These are phyloP conservation scores for Pristis pectinata DNA, from an alignment of 2,797 vertebrate species.

Conservation along the genomic window DNA sequence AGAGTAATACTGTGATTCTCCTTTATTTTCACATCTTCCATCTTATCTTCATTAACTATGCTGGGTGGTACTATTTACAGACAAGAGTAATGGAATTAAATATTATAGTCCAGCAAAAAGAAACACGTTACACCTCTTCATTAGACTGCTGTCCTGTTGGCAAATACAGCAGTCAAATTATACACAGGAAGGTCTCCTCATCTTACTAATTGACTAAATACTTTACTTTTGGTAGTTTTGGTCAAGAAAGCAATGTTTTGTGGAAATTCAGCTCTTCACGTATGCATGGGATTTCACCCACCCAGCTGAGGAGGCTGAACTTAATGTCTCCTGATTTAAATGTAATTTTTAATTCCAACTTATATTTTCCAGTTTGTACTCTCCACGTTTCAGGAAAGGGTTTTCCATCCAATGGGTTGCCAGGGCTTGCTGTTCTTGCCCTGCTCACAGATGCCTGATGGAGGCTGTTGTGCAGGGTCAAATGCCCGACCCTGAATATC, in stretches of 20 bases:
- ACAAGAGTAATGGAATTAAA: constrained; percentile 29
- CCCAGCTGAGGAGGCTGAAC: background rate
- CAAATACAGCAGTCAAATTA: background rate
- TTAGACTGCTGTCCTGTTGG: background rate
- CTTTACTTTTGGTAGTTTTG: background rate
- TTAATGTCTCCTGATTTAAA: background rate
- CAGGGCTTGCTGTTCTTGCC: background rate
- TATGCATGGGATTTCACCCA: background rate
- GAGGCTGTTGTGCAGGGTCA: background rate
- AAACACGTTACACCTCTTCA: background rate
- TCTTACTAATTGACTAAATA: background rate
- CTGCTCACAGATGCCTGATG: background rate
- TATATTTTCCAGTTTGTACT: background rate
- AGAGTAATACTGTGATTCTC: constrained; percentile 75
- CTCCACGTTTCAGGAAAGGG: background rate
- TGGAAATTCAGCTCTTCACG: background rate
- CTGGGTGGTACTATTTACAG: constrained; percentile 73
- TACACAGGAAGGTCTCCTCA: background rate
- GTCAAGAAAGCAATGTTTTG: background rate
- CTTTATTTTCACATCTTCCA: constrained; percentile 81
- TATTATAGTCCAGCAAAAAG: background rate
- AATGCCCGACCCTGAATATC: background rate
- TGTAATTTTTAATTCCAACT: background rate
- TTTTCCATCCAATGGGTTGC: background rate
- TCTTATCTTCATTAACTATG: constrained; percentile 65